Base-by-base conservation (phyloP, 2,113 vertebrate genomes). In the Hippolais icterina region DNA sequence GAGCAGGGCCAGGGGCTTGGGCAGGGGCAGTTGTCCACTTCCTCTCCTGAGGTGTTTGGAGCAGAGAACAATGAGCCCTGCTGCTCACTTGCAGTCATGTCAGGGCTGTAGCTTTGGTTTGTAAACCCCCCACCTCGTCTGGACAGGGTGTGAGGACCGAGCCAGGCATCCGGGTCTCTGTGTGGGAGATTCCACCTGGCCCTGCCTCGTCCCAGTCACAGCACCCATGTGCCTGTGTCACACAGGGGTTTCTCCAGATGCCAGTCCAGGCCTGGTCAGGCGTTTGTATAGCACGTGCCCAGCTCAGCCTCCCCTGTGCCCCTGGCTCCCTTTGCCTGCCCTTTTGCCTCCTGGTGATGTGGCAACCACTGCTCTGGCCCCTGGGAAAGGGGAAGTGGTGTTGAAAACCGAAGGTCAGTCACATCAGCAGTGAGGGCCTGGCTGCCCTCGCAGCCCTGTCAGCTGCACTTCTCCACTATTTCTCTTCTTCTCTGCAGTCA, bases 271-370 rank as follows among this genome's bases (percentile, higher is more conserved):
- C 60, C 41, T 12, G 47, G 42, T 42, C 23, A 71, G 50, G 53
- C 0, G 0, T 23, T 61, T 5, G 18, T 21, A 6, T 10, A 11
- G 24, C 39, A 8, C 0, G 0, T 69, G 31, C 29, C 88, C 4
- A 1, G 13, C 37, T 77, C 22, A 17, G 60, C 16, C 24, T 44
- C 7, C 29, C 3, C 1, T 1, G 3, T 33, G 27, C 22, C 54
- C 20, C 17, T 1, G 0, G 23, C 60, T 74, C 39, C 29, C 65
- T n/a, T 64, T 0, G 0, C 15, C 12, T 77, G 66, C 80, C 63
- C 42, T 85, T 87, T 46, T 52, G 25, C 56, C 64, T 78, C 54
- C 44, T 0, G 0, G 17, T 1, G 1, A 29, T 77, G 80, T 44
- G 39, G 46, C 50, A 80, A 44, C 21, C 15, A 2, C 17, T 2